Conservation (phyloP, 1,140 invertebrate genomes). For the Doryteuthis pealeii region DNA sequence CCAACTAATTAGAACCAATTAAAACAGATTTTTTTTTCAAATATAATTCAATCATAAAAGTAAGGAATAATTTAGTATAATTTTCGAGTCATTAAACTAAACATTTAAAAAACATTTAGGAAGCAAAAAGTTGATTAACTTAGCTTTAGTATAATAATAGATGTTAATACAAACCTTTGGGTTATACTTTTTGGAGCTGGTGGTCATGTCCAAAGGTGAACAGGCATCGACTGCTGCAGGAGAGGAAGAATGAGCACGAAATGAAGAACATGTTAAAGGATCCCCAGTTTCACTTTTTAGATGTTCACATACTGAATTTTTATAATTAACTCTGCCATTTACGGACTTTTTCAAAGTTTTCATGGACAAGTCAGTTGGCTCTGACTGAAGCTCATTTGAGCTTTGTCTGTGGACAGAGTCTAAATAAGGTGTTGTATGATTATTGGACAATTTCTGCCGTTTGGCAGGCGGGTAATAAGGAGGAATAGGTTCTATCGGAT, state of each 20-base stretch:
- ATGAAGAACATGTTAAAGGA: background rate
- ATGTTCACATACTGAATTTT: background rate
- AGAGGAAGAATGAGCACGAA: background rate
- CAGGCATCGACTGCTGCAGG: background rate
- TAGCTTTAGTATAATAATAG: too few species aligned
- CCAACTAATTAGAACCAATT: too few species aligned
- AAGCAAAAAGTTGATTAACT: too few species aligned
- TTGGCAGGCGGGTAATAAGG: background rate
- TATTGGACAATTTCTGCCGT: background rate
- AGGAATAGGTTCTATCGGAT: background rate
- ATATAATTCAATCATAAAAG: too few species aligned
- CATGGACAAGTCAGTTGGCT: conserved; percentile 1
- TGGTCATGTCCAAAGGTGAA: background rate
- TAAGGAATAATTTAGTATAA: too few species aligned
- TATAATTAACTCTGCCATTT: background rate
- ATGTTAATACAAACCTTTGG: background rate
- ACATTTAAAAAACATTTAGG: too few species aligned
- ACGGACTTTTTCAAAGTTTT: conserved; percentile 2
- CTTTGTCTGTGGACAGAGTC: background rate
- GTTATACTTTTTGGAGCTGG: background rate
- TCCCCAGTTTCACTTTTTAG: background rate
- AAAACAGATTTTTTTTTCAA: too few species aligned
- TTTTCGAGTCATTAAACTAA: too few species aligned
- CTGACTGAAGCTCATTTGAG: background rate
- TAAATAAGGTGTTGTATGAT: background rate